Conservation (phyloP, 2,888 invertebrate genomes). For the Phrixothrix hirtus region DNA sequence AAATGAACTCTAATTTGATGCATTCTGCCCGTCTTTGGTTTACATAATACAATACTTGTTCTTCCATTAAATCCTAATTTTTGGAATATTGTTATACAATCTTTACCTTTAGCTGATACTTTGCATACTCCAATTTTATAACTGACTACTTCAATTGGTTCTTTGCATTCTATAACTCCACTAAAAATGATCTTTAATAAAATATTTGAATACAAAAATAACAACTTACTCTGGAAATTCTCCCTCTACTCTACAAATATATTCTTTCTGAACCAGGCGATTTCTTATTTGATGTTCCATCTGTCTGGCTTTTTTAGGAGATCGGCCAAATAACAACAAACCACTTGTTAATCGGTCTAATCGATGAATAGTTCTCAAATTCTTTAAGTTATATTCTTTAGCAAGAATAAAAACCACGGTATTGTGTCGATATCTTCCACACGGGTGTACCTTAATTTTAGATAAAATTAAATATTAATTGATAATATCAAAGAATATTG, state of each 20-base stretch:
- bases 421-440: conserved; percentile 97
- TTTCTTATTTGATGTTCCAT: conserved; percentile 95
- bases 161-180: conserved; percentile 80
- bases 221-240: conserved; percentile 84
- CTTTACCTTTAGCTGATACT: conserved; percentile 90
- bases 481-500: too few species aligned
- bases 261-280: conserved; percentile 90
- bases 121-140: conserved; percentile 97
- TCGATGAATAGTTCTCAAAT: conserved; percentile 91
- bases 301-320: conserved; percentile 89
- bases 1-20: conserved; percentile 99
- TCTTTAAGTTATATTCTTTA: conserved; percentile 92
- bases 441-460: conserved; percentile 84
- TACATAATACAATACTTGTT: conserved; percentile 91
- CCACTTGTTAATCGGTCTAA: conserved; percentile 95
- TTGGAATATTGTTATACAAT: conserved; percentile 89
- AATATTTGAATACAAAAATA: not conserved
- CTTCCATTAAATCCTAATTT: conserved; percentile 85
- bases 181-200: conserved; percentile 55
- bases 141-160: conserved; percentile 91
- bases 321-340: conserved; percentile 89
- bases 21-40: conserved; percentile 95
- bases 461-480: conserved; percentile 3
- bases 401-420: conserved; percentile 95
- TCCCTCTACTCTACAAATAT: conserved; percentile 93